Evolutionary conservation across 2,113 vertebrate genomes (phyloP), one percentile per base, ranked within the genome.

Genomic region (Phaethornis superciliosus): DNA sequence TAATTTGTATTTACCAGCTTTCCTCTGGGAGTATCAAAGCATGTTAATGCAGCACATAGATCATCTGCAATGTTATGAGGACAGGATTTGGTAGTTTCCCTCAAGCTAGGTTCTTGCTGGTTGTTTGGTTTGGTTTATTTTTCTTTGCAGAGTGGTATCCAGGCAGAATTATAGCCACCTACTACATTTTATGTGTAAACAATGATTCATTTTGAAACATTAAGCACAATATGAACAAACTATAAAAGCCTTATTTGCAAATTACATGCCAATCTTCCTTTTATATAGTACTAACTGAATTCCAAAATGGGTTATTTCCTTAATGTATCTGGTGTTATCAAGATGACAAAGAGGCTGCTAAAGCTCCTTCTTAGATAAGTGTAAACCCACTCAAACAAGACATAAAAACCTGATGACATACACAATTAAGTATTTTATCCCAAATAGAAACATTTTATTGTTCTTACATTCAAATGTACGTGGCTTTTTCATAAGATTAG

Each of bases 21-120:
- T 92, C 93, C 89, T 95, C 89, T 93, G 84, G 87, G 81, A 90
- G 76, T 76, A 94, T 89, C 89, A 87, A 93, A 94, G 89, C 91
- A 51, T 40, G 91, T 93, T 88, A 77, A 74, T 7, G 19, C 60
- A 86, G 90, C 92, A 83, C 22, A 20, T 80, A 85, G 63, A 89
- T 93, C 74, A 93, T 80, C 76, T 60, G 47, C 72, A 78, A 10
- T n/a, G 49, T 89, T 92, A 30, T 11, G 65, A 94, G 92, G 94
- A 95, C 85, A 86, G 78, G 63, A 81, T 88, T 93, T 70, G 72
- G 0, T 81, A 78, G 69, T 64, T 93, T 91, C 93, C 93, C 82
- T 94, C 64, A 75, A 95, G 62, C 80, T 72, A 78, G 56, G 27
- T 55, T 32, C 12, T 56, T 47, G 46, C 9, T 19, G 46, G 51